A percentile compares a stretch with the other conserved stretches of the same genome.
Conservation (phyloP, 2,888 invertebrate species). For the Gisinianus flammeolus region DNA sequence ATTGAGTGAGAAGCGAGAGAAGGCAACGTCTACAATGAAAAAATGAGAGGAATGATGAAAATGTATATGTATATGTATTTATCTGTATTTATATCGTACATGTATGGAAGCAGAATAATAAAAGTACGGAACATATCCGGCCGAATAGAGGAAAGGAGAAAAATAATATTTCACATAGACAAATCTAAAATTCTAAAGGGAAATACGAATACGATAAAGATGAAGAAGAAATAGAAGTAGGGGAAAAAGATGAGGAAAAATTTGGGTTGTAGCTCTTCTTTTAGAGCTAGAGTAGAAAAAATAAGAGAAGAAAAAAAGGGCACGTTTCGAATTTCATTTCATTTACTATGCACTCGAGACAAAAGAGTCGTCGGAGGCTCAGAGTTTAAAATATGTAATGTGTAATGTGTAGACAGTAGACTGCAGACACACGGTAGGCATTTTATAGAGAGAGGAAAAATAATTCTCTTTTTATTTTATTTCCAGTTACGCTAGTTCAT, state of each 20-base stretch:
- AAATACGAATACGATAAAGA: background rate
- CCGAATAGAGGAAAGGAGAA: constrained; percentile 2
- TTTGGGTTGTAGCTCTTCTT: too few species aligned
- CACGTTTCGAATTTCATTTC: background rate
- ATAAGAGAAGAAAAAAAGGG: background rate
- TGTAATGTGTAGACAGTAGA: too few species aligned
- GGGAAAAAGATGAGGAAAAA: background rate
- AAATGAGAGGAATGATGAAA: too few species aligned
- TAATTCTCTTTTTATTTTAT: constrained; percentile 24
- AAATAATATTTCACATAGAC: background rate
- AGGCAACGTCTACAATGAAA: too few species aligned
- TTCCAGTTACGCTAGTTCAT: constrained; percentile 25
- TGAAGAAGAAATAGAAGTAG: background rate
- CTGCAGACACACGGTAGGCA: background rate
- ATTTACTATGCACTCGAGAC: background rate
- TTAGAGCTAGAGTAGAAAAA: too few species aligned
- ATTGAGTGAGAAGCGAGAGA: too few species aligned
- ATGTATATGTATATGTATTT: too few species aligned
- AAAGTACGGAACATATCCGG: too few species aligned
- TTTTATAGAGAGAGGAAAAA: constrained; percentile 8
- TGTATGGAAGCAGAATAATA: too few species aligned
- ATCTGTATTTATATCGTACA: too few species aligned
- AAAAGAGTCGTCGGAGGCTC: too few species aligned
- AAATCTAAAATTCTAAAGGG: background rate
- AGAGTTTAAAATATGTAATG: too few species aligned